phyloP scores from a whole-genome alignment of 2,113 vertebrate genomes.

The Thinocorus orbignyianus region DNA sequence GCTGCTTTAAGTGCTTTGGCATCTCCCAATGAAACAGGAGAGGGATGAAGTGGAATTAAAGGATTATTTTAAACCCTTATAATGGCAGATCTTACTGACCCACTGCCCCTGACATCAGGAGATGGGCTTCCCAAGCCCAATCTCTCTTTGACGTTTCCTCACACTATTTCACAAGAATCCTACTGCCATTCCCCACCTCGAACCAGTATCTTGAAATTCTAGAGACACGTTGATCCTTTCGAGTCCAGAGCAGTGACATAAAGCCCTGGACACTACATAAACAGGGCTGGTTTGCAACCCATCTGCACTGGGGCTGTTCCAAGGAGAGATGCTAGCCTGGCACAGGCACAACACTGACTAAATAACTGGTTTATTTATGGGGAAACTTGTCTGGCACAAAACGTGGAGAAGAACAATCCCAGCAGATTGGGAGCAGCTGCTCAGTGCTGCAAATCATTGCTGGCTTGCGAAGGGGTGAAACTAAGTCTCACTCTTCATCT shows the following conservation, averaged over 20 bases:
- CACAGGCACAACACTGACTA: conserved; percentile 37
- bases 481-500: not conserved
- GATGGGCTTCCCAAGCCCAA: not conserved
- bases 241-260: conserved; percentile 47
- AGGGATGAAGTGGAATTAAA: not conserved
- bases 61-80: not conserved
- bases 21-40: not conserved
- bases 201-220: not conserved
- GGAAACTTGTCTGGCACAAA: conserved; percentile 38
- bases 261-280: conserved; percentile 44
- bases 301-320: conserved; percentile 31
- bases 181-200: not conserved
- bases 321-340: conserved; percentile 13
- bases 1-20: not conserved
- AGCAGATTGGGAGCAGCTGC: conserved; percentile 45
- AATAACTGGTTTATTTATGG: conserved; percentile 50
- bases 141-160: not conserved
- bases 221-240: conserved; percentile 21
- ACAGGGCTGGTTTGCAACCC: conserved; percentile 42
- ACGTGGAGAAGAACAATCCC: conserved; percentile 31
- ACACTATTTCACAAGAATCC: not conserved
- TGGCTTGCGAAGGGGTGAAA: not conserved
- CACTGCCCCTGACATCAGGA: not conserved
- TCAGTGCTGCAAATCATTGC: not conserved
- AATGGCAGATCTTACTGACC: not conserved